A percentile compares a stretch with the other conserved stretches of the same genome.
These are phyloP conservation scores for Sceloporus tristichus DNA, from an alignment of 2,113 vertebrate genomes.

Conservation along the genomic window DNA sequence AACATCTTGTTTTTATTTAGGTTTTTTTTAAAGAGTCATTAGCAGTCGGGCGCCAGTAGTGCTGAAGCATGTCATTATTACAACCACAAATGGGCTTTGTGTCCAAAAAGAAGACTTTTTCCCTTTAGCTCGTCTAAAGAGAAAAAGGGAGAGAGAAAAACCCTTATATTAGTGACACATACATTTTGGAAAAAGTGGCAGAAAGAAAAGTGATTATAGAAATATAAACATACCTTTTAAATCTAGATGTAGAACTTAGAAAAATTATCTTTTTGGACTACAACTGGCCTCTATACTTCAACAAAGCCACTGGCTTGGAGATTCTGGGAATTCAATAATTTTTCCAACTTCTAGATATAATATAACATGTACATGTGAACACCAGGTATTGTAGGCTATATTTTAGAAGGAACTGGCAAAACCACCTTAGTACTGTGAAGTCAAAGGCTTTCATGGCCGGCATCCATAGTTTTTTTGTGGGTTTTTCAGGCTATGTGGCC, in stretches of 20 bases:
- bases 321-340: too few species aligned
- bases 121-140: constrained; percentile 59
- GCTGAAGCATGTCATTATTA: constrained; percentile 79
- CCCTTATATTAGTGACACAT: constrained; percentile 44
- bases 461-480: too few species aligned
- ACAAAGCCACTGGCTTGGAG: too few species aligned
- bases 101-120: constrained; percentile 75
- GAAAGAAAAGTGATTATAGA: constrained; percentile 41
- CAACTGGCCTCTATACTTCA: too few species aligned
- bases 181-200: constrained; percentile 27
- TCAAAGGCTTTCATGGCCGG: too few species aligned
- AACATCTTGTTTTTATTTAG: constrained; percentile 76
- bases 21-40: constrained; percentile 69
- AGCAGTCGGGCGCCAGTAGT: constrained; percentile 77
- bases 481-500: too few species aligned
- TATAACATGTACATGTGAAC: constrained; percentile 53
- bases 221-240: constrained; percentile 56
- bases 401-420: too few species aligned
- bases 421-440: too few species aligned
- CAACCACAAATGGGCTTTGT: constrained; percentile 75
- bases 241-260: constrained; percentile 19
- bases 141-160: constrained; percentile 42
- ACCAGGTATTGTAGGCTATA: too few species aligned
- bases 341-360: not conserved
- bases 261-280: too few species aligned